These are phyloP conservation scores for Anguilla marmorata DNA, from an alignment of 2,797 vertebrate species.

Conservation along the genomic window DNA sequence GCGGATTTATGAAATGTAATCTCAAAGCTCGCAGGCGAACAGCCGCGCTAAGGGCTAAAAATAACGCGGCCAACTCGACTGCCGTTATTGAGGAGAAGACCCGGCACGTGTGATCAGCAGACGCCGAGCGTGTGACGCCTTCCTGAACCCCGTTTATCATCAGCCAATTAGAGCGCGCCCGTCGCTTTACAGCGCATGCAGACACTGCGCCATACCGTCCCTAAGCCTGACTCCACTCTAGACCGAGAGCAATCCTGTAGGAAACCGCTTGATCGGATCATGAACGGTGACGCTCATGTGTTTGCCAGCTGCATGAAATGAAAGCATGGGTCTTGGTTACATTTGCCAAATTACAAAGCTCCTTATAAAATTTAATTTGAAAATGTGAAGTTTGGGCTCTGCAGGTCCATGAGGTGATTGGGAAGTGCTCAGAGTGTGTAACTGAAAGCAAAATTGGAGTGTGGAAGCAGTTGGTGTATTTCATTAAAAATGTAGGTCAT, in stretches of 20 bases:
- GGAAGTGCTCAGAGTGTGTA: neutral
- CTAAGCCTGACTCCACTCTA: neutral
- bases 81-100: neutral
- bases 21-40: neutral
- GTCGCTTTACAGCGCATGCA: neutral
- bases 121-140: neutral
- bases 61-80: neutral
- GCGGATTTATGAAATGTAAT: neutral
- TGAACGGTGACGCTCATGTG: neutral
- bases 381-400: neutral
- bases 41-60: conserved; percentile 5
- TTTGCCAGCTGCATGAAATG: neutral
- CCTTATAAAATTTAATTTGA: neutral
- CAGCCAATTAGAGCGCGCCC: neutral
- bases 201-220: neutral
- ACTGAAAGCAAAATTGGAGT: neutral
- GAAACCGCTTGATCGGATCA: neutral
- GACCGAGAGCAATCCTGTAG: neutral
- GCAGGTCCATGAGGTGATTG: neutral
- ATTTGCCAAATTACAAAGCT: neutral
- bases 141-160: neutral
- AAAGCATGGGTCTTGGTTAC: neutral
- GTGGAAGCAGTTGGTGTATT: neutral
- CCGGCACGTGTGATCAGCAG: conserved; percentile 4
- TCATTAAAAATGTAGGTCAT: neutral